phyloP scores from a whole-genome alignment of 2,797 vertebrate genomes.

The Numenius phaeopus region DNA sequence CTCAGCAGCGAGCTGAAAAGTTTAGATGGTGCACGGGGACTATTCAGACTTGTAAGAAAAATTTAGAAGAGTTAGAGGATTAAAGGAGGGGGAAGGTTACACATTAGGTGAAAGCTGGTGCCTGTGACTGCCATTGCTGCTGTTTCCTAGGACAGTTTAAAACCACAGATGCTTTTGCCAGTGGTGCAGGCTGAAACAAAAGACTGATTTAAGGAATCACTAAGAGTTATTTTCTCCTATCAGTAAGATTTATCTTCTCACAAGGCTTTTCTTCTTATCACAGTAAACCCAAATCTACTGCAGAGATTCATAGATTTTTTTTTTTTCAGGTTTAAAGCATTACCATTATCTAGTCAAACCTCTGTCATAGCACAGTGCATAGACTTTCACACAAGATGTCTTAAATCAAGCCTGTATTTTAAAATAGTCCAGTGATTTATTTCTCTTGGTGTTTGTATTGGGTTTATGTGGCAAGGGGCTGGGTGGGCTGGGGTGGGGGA shows the following conservation, averaged over 20 bases:
- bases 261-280: neutral
- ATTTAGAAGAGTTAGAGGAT: neutral
- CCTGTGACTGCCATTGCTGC: neutral
- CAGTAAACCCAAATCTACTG: neutral
- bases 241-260: neutral
- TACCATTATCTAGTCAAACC: neutral
- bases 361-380: neutral
- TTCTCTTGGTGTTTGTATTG: neutral
- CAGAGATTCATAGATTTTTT: neutral
- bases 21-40: neutral
- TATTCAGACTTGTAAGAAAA: neutral
- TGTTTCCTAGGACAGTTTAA: neutral
- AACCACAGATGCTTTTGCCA: neutral
- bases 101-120: neutral
- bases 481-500: fast-evolving
- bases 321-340: neutral
- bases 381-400: neutral
- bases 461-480: neutral
- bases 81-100: neutral
- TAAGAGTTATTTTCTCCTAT: neutral
- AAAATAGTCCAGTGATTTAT: neutral
- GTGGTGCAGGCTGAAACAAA: neutral
- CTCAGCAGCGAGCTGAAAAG: neutral
- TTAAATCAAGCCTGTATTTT: neutral
- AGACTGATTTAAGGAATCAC: neutral